These are phyloP conservation scores for Eutolmus rufibarbis DNA, from an alignment of 2,888 invertebrate species.

Conservation along the genomic window DNA sequence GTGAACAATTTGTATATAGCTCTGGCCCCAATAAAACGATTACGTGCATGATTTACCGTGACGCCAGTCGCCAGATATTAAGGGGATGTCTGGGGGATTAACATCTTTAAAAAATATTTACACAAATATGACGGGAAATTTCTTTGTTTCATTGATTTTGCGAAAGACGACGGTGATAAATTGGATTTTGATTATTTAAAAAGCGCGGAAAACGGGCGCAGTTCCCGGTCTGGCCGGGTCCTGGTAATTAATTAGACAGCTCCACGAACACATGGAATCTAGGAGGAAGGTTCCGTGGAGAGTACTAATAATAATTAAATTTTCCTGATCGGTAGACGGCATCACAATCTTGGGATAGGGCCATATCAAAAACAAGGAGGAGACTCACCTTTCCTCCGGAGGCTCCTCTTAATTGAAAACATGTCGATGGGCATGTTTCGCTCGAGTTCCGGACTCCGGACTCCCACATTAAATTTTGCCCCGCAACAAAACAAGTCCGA, in stretches of 20 bases:
- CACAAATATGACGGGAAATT: conserved; percentile 39
- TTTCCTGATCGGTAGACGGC: neutral
- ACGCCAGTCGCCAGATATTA: conserved; percentile 37
- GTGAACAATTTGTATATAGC: conserved; percentile 41
- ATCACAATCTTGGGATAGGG: neutral
- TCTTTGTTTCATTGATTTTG: conserved; percentile 38
- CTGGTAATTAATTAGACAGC: neutral
- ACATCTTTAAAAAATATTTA: conserved; percentile 38
- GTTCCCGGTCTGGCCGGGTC: neutral
- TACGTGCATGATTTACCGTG: conserved; percentile 40
- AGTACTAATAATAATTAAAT: neutral
- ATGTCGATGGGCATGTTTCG: neutral
- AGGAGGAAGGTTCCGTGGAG: neutral
- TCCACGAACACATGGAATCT: neutral
- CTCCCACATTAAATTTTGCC: neutral
- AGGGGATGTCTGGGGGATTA: conserved; percentile 37
- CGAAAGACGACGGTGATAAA: conserved; percentile 22
- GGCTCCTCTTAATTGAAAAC: neutral
- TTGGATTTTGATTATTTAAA: conserved; percentile 32
- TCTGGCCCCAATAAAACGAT: conserved; percentile 38
- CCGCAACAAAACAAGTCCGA: neutral
- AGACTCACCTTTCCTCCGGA: neutral
- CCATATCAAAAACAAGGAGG: neutral
- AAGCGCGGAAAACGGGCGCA: neutral
- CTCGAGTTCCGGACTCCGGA: neutral